phyloP scores from a whole-genome alignment of 2,888 invertebrate genomes.

The Cynaeus angustus region DNA sequence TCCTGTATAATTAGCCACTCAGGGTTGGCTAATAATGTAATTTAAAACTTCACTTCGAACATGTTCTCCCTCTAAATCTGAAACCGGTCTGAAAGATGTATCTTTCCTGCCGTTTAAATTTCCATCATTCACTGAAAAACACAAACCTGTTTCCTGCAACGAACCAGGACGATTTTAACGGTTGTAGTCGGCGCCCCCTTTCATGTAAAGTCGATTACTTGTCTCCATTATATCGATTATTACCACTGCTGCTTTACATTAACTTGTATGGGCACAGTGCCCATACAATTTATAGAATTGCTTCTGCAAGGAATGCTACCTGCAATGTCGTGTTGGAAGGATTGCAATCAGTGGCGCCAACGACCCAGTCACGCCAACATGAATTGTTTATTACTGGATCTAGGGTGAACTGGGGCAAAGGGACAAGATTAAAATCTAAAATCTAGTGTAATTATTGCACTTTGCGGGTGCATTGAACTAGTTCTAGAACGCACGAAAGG shows the following conservation, averaged over 20 bases:
- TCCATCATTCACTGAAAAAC: neutral
- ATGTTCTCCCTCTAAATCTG: too few species aligned
- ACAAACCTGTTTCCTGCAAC: too few species aligned
- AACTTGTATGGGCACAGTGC: conserved; percentile 3
- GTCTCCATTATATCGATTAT: conserved; percentile 23
- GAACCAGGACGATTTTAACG: neutral
- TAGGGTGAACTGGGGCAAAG: conserved; percentile 8
- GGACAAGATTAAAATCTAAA: neutral
- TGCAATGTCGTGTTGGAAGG: conserved; percentile 29
- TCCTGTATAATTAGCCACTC: too few species aligned
- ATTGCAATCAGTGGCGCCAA: conserved; percentile 32
- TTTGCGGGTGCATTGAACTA: too few species aligned
- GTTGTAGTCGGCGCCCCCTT: conserved; percentile 9
- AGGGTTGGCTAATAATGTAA: too few species aligned
- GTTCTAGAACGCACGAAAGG: too few species aligned
- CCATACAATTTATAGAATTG: conserved; percentile 16
- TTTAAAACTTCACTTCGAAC: too few species aligned
- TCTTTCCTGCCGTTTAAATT: conserved; percentile 9
- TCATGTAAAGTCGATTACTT: neutral
- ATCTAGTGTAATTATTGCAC: neutral
- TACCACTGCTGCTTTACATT: conserved; percentile 6
- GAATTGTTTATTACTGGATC: conserved; percentile 2
- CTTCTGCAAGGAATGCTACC: conserved; percentile 37
- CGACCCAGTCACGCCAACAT: conserved; percentile 22
- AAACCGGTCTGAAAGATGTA: conserved; percentile 8